Percentiles rank a stretch among this genome's conserved stretches.
Evolutionary conservation across 2,797 vertebrate genomes (phyloP).

Genomic region (Hafferia zeledoni): DNA sequence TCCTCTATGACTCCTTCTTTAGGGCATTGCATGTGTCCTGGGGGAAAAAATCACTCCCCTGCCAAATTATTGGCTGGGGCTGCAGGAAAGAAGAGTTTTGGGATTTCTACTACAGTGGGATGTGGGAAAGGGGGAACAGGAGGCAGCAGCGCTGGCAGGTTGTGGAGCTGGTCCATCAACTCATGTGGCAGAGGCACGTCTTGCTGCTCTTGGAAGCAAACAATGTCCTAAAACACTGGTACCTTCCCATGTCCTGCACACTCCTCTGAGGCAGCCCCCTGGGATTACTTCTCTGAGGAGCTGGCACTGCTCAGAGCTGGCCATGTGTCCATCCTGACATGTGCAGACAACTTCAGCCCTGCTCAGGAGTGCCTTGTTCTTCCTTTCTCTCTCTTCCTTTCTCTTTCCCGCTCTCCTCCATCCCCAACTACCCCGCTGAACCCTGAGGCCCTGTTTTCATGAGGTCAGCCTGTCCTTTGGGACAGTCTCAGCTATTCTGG

Average conservation of each 20-base stretch:
- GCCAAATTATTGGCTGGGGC: background rate
- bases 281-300: background rate
- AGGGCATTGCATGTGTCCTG: background rate
- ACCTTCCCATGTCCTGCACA: background rate
- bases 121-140: background rate
- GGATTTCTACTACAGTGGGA: background rate
- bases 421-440: background rate
- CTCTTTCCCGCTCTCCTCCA: background rate
- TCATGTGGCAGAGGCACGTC: accelerated
- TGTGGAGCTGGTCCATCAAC: background rate
- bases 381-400: constrained; percentile 55
- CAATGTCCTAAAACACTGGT: background rate
- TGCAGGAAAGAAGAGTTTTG: background rate
- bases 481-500: background rate
- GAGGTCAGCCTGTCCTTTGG: background rate
- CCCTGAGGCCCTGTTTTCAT: background rate
- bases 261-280: background rate
- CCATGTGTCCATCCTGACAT: accelerated
- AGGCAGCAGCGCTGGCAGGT: background rate
- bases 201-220: background rate
- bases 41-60: background rate
- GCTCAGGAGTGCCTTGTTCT: background rate
- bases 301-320: background rate
- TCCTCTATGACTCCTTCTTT: background rate
- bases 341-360: background rate